Percentiles rank a stretch among this genome's conserved stretches.
phyloP scores from a whole-genome alignment of 2,797 vertebrate species.

The Babyrousa celebensis region DNA sequence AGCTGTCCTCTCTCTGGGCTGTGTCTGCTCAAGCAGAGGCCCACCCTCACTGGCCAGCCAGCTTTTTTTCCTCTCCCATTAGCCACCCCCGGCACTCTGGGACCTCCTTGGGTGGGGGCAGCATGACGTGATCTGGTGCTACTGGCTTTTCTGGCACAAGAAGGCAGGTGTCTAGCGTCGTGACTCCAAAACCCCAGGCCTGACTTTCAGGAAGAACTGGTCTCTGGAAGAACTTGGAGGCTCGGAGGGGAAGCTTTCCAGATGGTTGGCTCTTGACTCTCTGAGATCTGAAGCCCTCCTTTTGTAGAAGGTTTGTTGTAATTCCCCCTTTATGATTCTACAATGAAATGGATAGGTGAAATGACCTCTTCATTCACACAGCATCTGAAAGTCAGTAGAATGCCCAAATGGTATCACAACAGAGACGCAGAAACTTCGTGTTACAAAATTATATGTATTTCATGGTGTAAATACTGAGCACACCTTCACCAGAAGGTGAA shows the following conservation, averaged over 20 bases:
- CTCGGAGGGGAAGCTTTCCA: not conserved
- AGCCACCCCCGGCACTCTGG: fast-evolving
- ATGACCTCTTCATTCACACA: not conserved
- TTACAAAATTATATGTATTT: not conserved
- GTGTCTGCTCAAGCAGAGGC: not conserved
- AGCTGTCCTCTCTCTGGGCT: not conserved
- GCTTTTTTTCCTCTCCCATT: not conserved
- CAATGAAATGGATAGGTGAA: constrained; percentile 1
- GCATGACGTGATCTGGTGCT: fast-evolving
- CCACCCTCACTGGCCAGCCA: not conserved
- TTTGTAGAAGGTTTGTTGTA: not conserved
- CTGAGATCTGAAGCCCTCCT: not conserved
- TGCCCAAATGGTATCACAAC: not conserved
- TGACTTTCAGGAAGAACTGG: constrained; percentile 46
- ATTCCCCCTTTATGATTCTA: not conserved
- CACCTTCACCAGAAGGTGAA: not conserved
- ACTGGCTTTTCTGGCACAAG: not conserved
- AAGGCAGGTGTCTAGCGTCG: not conserved
- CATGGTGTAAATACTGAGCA: not conserved
- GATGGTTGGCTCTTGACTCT: not conserved
- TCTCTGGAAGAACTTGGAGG: constrained; percentile 14
- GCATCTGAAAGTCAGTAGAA: not conserved
- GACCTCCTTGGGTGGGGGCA: fast-evolving
- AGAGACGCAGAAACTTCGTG: not conserved
- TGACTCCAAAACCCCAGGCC: not conserved